A percentile compares a stretch with the other conserved stretches of the same genome.
Conservation (phyloP, 2,797 vertebrate genomes). For the Argentina silus region DNA sequence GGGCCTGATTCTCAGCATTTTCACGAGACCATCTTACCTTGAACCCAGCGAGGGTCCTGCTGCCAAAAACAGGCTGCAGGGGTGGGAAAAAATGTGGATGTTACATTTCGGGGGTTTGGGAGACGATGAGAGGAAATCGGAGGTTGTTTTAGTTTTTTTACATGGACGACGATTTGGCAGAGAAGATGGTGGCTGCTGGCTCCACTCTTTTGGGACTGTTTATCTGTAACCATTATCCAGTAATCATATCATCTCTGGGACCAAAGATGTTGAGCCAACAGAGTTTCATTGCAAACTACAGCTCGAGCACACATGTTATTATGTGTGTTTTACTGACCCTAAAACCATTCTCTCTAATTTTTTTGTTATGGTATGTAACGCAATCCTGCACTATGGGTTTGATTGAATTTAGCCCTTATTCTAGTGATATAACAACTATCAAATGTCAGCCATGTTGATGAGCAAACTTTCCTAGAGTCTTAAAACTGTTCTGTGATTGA, state of each 20-base stretch:
- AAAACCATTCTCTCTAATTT: too few species aligned
- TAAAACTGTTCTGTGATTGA: too few species aligned
- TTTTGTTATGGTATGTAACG: too few species aligned
- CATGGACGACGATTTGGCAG: constrained; percentile 12
- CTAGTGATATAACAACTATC: too few species aligned
- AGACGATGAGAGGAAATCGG: background rate
- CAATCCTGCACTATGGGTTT: too few species aligned
- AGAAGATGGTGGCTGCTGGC: background rate
- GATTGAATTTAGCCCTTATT: too few species aligned
- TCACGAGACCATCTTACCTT: background rate
- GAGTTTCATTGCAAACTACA: background rate
- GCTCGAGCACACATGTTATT: background rate
- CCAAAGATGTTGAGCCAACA: background rate
- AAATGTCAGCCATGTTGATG: too few species aligned
- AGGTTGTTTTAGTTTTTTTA: background rate
- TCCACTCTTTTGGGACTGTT: background rate
- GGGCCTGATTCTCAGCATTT: background rate
- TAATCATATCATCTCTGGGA: background rate
- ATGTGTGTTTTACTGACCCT: background rate
- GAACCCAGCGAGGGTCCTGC: background rate
- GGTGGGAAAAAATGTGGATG: background rate
- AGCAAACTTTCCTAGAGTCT: too few species aligned
- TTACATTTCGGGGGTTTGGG: background rate
- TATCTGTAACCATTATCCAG: background rate
- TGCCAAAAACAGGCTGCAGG: background rate